These are phyloP conservation scores for Geophilus truncorum DNA, from an alignment of 2,888 invertebrate genomes.

Conservation along the genomic window DNA sequence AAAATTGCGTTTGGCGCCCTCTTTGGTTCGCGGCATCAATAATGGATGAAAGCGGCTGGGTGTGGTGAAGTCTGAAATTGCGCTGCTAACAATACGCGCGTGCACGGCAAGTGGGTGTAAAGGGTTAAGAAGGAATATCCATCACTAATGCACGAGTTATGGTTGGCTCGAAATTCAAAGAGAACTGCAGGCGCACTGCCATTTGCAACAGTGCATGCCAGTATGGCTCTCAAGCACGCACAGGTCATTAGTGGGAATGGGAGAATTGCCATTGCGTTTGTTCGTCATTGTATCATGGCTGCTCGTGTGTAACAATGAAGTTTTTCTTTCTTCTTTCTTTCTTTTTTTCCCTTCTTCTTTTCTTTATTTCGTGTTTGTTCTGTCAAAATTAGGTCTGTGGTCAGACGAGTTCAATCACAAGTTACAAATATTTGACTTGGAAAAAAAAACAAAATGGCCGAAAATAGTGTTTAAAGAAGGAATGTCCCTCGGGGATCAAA, in stretches of 20 bases:
- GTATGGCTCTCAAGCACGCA: not conserved
- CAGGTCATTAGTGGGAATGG: conserved; percentile 2
- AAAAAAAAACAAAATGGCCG: conserved; percentile 17
- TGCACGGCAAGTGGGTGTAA: conserved; percentile 21
- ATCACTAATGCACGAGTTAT: conserved; percentile 11
- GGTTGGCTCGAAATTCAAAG: conserved; percentile 21
- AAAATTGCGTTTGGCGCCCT: conserved; percentile 1
- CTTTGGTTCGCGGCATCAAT: not conserved
- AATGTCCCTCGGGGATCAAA: not conserved
- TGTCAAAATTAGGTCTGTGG: conserved; percentile 3
- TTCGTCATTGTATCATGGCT: not conserved
- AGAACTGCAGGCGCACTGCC: conserved; percentile 6
- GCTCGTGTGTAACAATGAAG: not conserved
- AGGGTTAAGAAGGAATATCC: conserved; percentile 24
- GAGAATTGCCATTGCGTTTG: not conserved
- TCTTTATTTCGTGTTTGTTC: not conserved
- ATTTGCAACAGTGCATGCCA: conserved; percentile 18
- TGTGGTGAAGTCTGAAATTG: conserved; percentile 27
- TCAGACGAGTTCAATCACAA: not conserved
- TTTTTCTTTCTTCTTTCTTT: not conserved
- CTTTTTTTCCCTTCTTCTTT: not conserved
- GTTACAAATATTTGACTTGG: conserved; percentile 27
- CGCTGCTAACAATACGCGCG: conserved; percentile 15
- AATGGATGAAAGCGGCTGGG: conserved; percentile 21
- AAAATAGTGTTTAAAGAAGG: conserved; percentile 17